Base-by-base conservation (phyloP, 2,888 invertebrate genomes). In the Phymatocera aterrima region DNA sequence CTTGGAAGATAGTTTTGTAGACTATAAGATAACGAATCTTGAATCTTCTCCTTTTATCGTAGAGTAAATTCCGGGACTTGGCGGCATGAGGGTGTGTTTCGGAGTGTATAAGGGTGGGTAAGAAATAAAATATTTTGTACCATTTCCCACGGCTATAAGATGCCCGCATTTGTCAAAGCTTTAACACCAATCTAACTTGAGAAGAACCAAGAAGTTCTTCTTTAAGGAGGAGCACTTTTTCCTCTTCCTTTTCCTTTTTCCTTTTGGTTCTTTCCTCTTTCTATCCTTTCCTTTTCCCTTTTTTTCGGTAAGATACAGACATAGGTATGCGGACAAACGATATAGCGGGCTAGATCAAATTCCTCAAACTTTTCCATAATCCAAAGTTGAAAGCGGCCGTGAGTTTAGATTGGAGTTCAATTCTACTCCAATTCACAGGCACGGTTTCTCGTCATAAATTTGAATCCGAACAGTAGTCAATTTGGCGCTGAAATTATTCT, bases 31-130 rank as follows among this genome's bases (percentile, higher is more conserved):
- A 87, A 87, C 81, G 83, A 82, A 68, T 77, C 48, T 81, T 82
- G 83, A 83, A 84, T 84, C 83, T 83, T 83, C 79, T n/a, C n/a
- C n/a, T 82, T 82, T 87, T 86, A 87, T 87, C 87, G 84, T 82
- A 82, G 80, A 84, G 84, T 84, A 86, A 85, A 86, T 85, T 77
- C 83, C 81, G 78, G 54, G 68, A 72, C 61, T 65, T 81, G 80
- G 18, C 48, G 51, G 75, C n/a, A 80, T 80, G 79, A 82, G 82
- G 81, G 80, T 82, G 81, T 79, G 81, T 60, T 83, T 83, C 80
- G 81, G 79, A 77, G 80, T 78, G 81, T 81, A 83, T 83, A 82
- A 83, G 82, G 80, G 79, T 79, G 24, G 40, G 43, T 15, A 57
- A 40, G 75, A 57, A 75, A 75, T 75, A 60, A 75, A 75, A 75